Evolutionary conservation across 1,140 invertebrate genomes (phyloP).

Genomic region (Trypoxylus dichotomus): DNA sequence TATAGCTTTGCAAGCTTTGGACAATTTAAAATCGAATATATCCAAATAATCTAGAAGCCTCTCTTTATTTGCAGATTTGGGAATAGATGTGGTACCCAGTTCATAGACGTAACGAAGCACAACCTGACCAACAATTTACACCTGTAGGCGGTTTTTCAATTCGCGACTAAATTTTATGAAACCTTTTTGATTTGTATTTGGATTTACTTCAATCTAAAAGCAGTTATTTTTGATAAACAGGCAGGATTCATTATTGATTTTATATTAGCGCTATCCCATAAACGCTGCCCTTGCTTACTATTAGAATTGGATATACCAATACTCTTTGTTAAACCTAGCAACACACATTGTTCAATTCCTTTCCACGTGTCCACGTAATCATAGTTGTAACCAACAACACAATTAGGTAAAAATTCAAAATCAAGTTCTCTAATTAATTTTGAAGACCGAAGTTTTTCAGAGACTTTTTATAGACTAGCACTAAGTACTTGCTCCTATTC

Average conservation of each 20-base stretch:
- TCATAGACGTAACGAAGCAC: constrained; percentile 59
- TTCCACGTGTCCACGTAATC: constrained; percentile 92
- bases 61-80: constrained; percentile 63
- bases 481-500: constrained; percentile 64
- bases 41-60: constrained; percentile 62
- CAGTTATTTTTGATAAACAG: not conserved
- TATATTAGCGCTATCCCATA: constrained; percentile 58
- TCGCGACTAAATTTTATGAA: constrained; percentile 68
- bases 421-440: constrained; percentile 56
- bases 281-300: constrained; percentile 72
- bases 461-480: constrained; percentile 62
- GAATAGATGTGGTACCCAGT: constrained; percentile 61
- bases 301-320: constrained; percentile 95
- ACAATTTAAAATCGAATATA: constrained; percentile 61
- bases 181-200: constrained; percentile 53
- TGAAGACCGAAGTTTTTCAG: constrained; percentile 65
- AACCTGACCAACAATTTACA: constrained; percentile 74
- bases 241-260: constrained; percentile 8
- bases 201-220: constrained; percentile 48
- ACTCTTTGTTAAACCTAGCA: constrained; percentile 69
- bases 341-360: constrained; percentile 78
- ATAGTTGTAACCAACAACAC: constrained; percentile 46
- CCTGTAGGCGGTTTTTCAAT: constrained; percentile 74
- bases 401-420: constrained; percentile 59
- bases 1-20: constrained; percentile 53